Conservation (phyloP, 2,888 invertebrate species). For the Leucania comma region DNA sequence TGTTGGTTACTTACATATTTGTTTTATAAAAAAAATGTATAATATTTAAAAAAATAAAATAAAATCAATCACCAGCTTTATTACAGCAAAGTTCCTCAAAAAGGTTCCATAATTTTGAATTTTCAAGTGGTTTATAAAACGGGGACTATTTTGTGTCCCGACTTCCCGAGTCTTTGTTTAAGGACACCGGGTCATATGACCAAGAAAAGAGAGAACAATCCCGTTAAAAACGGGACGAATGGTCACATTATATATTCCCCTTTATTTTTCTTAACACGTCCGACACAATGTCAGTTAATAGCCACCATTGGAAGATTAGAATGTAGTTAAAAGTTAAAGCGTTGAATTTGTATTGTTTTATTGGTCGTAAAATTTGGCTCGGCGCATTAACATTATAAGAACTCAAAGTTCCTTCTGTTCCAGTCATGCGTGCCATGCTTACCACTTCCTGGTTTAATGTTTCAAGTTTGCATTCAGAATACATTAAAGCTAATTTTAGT, state of each 20-base stretch:
- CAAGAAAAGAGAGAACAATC: no score
- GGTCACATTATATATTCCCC: slow-evolving; percentile 20
- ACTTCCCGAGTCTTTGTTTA: no score
- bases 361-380: slow-evolving; percentile 52
- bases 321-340: slow-evolving; percentile 60
- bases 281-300: slow-evolving; percentile 55
- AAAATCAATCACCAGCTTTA: no score
- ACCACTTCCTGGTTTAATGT: slow-evolving; percentile 51
- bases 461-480: slow-evolving; percentile 38
- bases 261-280: slow-evolving; percentile 64
- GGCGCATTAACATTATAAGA: slow-evolving; percentile 47
- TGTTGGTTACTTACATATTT: no score
- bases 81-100: no score
- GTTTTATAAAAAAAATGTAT: no score
- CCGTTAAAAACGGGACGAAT: no score
- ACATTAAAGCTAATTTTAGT: slow-evolving; percentile 46
- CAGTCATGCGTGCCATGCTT: slow-evolving; percentile 42
- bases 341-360: slow-evolving; percentile 63
- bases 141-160: no score
- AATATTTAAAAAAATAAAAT: no score
- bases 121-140: no score
- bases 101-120: no score
- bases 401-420: slow-evolving; percentile 45
- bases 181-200: no score
- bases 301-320: slow-evolving; percentile 61